Evolutionary conservation across 2,797 vertebrate species (phyloP), one percentile per base, ranked within the genome.

Genomic region (Melanogrammus aeglefinus): DNA sequence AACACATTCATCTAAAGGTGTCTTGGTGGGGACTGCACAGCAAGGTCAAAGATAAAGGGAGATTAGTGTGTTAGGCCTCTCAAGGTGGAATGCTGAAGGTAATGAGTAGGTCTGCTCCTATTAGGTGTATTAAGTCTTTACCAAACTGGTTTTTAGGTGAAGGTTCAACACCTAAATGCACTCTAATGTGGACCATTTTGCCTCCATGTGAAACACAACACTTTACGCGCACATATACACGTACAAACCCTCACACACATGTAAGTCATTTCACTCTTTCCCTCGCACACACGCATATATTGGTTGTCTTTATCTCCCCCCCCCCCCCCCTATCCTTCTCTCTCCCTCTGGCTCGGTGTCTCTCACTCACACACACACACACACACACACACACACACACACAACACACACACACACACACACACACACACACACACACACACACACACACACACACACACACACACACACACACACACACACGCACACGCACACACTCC

Each of bases 1-100:
- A 82, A 85, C 74, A 76, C 81, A 89, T 89, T 86, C 87, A 86
- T 93, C 83, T 36, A 77, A 85, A 88, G 16, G 16, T 5, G 14
- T 51, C 47, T 16, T 13, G 41, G 41, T 16, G 82, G 90, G 84
- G 85, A 35, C 31, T 72, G 85, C 81, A 41, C 79, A 16, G 69
- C 78, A 81, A 86, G 87, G 86, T 91, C 82, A 82, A 72, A 77
- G 47, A 75, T 75, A 41, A 41, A 33, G 69, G 6, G 76, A 75
- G 76, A 78, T 47, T 77, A 79, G 70, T 13, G 47, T 39, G 77
- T 76, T 33, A 73, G 78, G 76, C 79, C 78, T 86, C 90, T 89
- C 86, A 88, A 85, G 74, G 63, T 38, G 66, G 71, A 74, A 41
- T 70, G 78, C 80, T 80, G 76, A 29, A 72, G 78, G 78, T 84